Percentiles rank a stretch among this genome's conserved stretches.
These are phyloP conservation scores for Synanceia verrucosa DNA, from an alignment of 2,797 vertebrate species.

Conservation along the genomic window DNA sequence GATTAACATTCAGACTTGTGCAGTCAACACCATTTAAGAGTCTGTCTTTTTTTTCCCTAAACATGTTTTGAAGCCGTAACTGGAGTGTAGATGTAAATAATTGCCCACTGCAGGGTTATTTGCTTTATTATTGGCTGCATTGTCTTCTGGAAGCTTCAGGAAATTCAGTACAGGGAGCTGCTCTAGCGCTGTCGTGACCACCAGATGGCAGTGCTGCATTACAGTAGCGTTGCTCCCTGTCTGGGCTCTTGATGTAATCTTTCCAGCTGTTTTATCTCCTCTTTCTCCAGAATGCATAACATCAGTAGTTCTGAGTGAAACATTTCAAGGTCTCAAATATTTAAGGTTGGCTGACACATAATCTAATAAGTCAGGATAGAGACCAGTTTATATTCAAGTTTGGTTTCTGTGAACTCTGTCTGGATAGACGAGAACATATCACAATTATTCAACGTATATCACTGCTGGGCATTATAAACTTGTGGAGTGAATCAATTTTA, in stretches of 20 bases:
- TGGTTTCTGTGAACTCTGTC: constrained; percentile 24
- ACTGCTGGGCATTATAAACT: constrained; percentile 26
- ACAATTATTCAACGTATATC: constrained; percentile 19
- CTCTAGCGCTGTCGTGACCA: constrained; percentile 37
- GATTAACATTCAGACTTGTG: neutral
- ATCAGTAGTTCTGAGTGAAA: constrained; percentile 53
- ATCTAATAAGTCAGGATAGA: constrained; percentile 22
- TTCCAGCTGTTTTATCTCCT: neutral
- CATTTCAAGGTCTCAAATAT: constrained; percentile 40
- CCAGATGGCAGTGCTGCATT: constrained; percentile 63
- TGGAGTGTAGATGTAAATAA: neutral
- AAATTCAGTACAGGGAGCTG: neutral
- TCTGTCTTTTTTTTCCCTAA: constrained; percentile 2
- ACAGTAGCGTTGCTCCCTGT: constrained; percentile 22
- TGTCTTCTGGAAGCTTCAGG: constrained; percentile 3
- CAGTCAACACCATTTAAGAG: neutral
- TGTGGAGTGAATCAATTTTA: constrained; percentile 19
- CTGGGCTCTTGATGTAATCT: neutral
- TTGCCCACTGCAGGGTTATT: neutral
- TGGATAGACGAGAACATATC: constrained; percentile 7
- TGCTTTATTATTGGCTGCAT: constrained; percentile 29
- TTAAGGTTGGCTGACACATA: constrained; percentile 28
- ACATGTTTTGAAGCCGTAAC: constrained; percentile 6
- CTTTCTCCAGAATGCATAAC: constrained; percentile 10
- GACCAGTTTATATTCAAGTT: constrained; percentile 51